Base-by-base conservation (phyloP, 2,888 invertebrate species). In the Brenthis hecate region DNA sequence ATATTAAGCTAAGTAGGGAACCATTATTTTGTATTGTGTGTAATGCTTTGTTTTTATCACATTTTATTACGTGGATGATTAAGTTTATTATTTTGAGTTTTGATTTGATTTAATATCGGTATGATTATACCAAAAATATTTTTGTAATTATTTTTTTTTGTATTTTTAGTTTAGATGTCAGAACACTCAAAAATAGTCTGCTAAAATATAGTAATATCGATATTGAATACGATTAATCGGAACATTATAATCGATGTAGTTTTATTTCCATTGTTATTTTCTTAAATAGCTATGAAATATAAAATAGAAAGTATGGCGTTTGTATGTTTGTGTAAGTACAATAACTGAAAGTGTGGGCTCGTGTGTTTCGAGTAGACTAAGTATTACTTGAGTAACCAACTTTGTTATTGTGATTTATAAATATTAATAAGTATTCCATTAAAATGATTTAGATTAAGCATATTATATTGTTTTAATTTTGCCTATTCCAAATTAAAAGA, bases 391-490 rank as follows among this genome's bases (percentile, higher is more conserved):
- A 60, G 43, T 64, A 70, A 71, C 69, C 66, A 69, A 63, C 54
- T 63, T 71, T 69, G 66, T 69, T 56, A 71, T 66, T 71, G 71
- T 71, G 71, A 71, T 71, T 71, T 69, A 71, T 60, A n/a, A 56
- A 53, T 56, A 19, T 19, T 19, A 63, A 70, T 74, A 66, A 74
- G 75, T 76, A 74, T 72, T 71, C 57, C 65, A 71, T 55, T 71
- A 65, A 69, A 71, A 62, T 47, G 11, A 50, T 54, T 66, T 68
- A 63, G 65, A 16, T 56, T 65, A 70, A 68, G 61, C 51, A n/a
- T 32, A 61, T 19, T 6, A 8, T 53, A 51, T 43, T 61, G 60
- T 70, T 70, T 68, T 28, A 36, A 14, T 67, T 48, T 32, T n/a
- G 8, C 3, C 13, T 57, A 43, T 11, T 43, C 36, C 3, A 11